Conservation (phyloP, 1,140 invertebrate species). For the Saccostrea echinata region DNA sequence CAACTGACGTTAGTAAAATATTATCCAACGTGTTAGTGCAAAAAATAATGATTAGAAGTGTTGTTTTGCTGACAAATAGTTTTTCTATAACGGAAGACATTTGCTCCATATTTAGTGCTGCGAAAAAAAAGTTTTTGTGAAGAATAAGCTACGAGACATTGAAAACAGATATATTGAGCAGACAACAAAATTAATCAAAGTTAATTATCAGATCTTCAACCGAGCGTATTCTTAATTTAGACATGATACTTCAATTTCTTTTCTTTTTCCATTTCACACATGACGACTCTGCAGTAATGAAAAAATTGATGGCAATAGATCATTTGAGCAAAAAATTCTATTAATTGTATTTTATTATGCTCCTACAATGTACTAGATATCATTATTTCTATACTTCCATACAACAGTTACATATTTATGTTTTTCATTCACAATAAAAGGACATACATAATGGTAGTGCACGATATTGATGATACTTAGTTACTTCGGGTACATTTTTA, state of each 20-base stretch:
- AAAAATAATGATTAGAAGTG: conserved; percentile 83
- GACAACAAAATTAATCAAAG: not conserved
- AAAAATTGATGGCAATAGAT: not conserved
- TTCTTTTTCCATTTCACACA: not conserved
- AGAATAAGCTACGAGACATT: not conserved
- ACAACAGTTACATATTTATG: too few species aligned
- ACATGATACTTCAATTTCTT: not conserved
- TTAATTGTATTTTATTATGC: too few species aligned
- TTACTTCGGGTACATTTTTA: too few species aligned
- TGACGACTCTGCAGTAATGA: not conserved
- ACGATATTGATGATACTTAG: too few species aligned
- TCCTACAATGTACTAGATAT: too few species aligned
- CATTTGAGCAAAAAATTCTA: not conserved
- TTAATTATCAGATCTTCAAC: not conserved
- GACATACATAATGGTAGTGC: too few species aligned
- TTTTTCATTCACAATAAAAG: too few species aligned
- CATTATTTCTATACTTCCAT: too few species aligned
- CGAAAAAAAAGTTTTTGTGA: not conserved
- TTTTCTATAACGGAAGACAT: not conserved
- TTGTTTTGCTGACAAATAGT: not conserved
- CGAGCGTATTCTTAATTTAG: not conserved
- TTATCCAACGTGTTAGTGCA: conserved; percentile 97
- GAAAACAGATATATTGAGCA: not conserved
- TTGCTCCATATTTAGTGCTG: not conserved
- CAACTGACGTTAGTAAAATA: conserved; percentile 97